Percentiles rank a stretch among this genome's conserved stretches.
phyloP scores from a whole-genome alignment of 2,888 invertebrate species.

The Drepanosiphum platanoidis region DNA sequence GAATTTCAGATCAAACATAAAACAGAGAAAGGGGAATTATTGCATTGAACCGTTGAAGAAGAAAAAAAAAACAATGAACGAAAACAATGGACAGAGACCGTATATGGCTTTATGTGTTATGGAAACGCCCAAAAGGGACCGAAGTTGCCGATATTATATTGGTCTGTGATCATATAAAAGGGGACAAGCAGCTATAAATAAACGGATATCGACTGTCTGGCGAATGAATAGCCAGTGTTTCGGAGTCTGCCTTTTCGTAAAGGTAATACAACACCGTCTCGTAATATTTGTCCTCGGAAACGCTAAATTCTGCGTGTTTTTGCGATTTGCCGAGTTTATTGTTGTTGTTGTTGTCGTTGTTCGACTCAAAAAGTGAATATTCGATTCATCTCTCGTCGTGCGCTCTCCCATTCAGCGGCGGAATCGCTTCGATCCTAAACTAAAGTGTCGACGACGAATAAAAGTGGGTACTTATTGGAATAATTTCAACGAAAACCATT shows the following conservation, averaged over 20 bases:
- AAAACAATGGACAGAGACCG: conserved; percentile 40
- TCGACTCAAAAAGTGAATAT: neutral
- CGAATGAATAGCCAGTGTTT: conserved; percentile 53
- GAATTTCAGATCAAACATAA: conserved; percentile 1
- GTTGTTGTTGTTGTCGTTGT: conserved; percentile 20
- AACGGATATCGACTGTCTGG: conserved; percentile 57
- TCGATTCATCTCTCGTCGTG: neutral
- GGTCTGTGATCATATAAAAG: conserved; percentile 40
- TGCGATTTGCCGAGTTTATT: conserved; percentile 4
- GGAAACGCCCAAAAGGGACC: conserved; percentile 55
- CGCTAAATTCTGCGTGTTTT: neutral
- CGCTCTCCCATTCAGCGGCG: neutral
- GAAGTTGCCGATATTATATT: conserved; percentile 52
- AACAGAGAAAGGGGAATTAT: conserved; percentile 17
- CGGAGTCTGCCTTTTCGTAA: conserved; percentile 39
- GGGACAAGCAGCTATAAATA: conserved; percentile 41
- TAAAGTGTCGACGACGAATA: neutral
- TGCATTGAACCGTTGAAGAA: neutral
- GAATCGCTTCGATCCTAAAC: neutral
- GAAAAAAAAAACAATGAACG: conserved; percentile 41
- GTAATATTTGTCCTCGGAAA: conserved; percentile 39
- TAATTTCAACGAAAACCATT: neutral
- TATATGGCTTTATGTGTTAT: conserved; percentile 1
- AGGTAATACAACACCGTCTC: conserved; percentile 50
- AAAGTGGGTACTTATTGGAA: conserved; percentile 1